Base-by-base conservation (phyloP, 2,888 invertebrate species). In the Prenolepis imparis region DNA sequence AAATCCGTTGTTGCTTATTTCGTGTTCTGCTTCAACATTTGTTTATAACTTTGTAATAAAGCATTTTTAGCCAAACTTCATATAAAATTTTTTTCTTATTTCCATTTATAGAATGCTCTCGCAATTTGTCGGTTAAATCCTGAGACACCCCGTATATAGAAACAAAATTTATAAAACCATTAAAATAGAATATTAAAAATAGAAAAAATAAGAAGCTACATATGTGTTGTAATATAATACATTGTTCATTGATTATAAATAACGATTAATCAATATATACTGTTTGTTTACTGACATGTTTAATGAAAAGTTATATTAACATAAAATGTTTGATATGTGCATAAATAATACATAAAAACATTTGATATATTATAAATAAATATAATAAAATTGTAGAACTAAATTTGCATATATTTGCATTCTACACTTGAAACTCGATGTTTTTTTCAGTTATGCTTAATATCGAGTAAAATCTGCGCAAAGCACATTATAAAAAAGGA, bases 361-460 rank as follows among this genome's bases (percentile, higher is more conserved):
- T 5, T 8, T 41, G 8, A 12, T 39, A 39, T 39, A 44, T 44
- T 44, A 44, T 15, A 32, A 59, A 6, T 28, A 59, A 57, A 15
- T 41, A 74, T 83, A 90, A 83, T 90, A 82, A 88, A 84, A 70
- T 66, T 77, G 67, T 70, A 82, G 28, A 84, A 18, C 68, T 84
- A 84, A 89, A 90, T 90, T 66, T 18, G 24, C 6, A n/a, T n/a
- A 12, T 11, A 21, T 63, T 11, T 11, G 32, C 4, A 66, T 15
- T 52, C 28, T 12, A 44, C 15, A 44, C 9, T 44, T 44, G 44
- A 44, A 44, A 41, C 12, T 41, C 12, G 3, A 41, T 41, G 12
- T 41, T n/a, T n/a, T n/a, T 18, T 48, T 48, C 48, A 48, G 18
- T 48, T 48, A 48, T 18, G 12, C 41, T 48, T 48, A 48, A 48